A percentile compares a stretch with the other conserved stretches of the same genome.
Conservation (phyloP, 2,888 invertebrate genomes). For the Diarsia brunnea region DNA sequence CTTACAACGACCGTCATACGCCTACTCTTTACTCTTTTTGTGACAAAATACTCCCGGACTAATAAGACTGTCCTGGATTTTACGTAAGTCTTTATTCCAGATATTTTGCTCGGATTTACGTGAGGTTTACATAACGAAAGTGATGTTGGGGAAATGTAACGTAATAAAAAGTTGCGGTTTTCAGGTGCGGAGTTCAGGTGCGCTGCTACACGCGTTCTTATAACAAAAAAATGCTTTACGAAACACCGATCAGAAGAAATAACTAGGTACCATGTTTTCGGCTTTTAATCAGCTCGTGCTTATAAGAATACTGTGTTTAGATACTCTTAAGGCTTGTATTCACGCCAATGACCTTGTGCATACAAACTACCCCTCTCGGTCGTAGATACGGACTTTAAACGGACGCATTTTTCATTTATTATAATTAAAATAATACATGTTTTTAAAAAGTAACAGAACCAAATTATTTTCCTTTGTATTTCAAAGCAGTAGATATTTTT, state of each 20-base stretch:
- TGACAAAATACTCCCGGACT: slow-evolving; percentile 47
- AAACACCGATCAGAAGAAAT: background rate
- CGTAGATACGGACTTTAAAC: no score
- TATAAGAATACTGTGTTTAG: background rate
- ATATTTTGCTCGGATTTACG: slow-evolving; percentile 15
- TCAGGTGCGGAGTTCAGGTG: no score
- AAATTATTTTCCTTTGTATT: no score
- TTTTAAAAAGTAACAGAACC: no score
- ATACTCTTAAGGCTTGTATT: no score
- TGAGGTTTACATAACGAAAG: slow-evolving; percentile 13
- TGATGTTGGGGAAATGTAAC: background rate
- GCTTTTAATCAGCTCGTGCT: background rate
- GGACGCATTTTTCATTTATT: no score
- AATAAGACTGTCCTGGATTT: slow-evolving; percentile 44
- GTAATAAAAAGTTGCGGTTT: background rate
- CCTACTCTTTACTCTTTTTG: slow-evolving; percentile 36
- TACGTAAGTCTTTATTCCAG: slow-evolving; percentile 20
- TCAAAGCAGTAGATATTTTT: no score
- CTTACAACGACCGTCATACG: slow-evolving; percentile 28
- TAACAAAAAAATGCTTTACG: background rate
- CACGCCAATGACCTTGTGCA: no score
- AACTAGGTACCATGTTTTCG: background rate
- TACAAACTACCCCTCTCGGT: no score
- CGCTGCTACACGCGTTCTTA: background rate
- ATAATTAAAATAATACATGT: no score